Base-by-base conservation (phyloP, 2,888 invertebrate species). In the Eilema depressum region DNA sequence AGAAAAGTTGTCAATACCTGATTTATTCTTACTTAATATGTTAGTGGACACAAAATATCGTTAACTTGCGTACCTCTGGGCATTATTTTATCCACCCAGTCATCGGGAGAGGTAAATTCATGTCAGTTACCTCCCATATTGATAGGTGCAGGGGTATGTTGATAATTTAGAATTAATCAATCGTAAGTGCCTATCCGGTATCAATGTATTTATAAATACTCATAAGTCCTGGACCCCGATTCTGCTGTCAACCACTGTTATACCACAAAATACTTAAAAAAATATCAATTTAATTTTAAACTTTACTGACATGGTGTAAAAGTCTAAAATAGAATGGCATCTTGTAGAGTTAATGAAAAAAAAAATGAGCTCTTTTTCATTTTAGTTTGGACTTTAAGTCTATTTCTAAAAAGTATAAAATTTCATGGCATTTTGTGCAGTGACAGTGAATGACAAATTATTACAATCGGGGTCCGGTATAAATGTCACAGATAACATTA, bases 161-260 rank as follows among this genome's bases (percentile, higher is more conserved):
- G n/a, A 61, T 57, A 71, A 69, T 30, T 73, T 76, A 79, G 66
- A 63, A 64, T 60, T 72, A 70, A 77, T 75, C 68, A 79, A 76
- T 75, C 69, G 12, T 83, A 83, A 82, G 85, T 82, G 80, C 82
- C 85, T 85, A 82, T 79, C 72, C 67, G 63, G 82, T 86, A 85
- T 79, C 20, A 73, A 76, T 82, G 68, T 87, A 88, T 86, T 85
- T 87, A 87, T 88, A 81, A 78, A 86, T 91, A 90, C 88, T 88
- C 89, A 90, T 84, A 85, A 84, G 83, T 85, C 79, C 78, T 79
- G 3, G 33, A 12, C 1, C 33, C 3, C 28, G 5, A 5, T 28
- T 28, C 3, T 7, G 8, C 8, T 3, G 10, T 33, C 33, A 3
- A 37, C 3, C 12, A 37, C 1, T 2, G 33, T 37, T 5, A 37